Evolutionary conservation across 2,888 invertebrate genomes (phyloP), one percentile per base, ranked within the genome.

Genomic region (Tethea ocularis): DNA sequence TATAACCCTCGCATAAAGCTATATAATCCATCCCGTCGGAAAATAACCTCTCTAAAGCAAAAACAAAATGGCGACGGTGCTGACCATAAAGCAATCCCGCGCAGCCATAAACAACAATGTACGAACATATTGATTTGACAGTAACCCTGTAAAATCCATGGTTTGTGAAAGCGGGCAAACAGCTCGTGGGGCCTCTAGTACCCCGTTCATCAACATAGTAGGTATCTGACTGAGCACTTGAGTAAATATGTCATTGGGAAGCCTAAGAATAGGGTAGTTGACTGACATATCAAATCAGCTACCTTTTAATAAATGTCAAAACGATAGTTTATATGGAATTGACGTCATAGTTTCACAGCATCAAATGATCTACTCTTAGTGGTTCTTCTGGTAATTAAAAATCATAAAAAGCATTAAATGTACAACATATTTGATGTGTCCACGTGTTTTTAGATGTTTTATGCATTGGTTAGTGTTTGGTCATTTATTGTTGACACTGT

Each of bases 51-150:
- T 61, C 61, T 68, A 70, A 73, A 73, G 74, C 72, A 75, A 36
- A 58, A 59, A 59, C 70, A 80, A 80, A 67, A 78, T 80, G 79
- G 74, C 76, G 66, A 69, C 70, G 66, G 64, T 46, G 20, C 46
- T 46, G 76, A 69, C 66, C 74, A 72, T 75, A 76, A 80, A 83
- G 60, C 74, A 75, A 78, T 78, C 76, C 75, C 70, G 69, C 70
- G 61, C 67, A 64, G 65, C 68, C 64, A 77, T 86, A 85, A 86
- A 85, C 84, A 81, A 87, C 86, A 84, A 84, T 81, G 83, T 85
- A 83, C 72, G 75, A 71, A 71, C 67, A 68, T 80, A 83, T 82
- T 82, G 83, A 86, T 83, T 84, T 82, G 77, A 82, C 80, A 81
- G 80, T 81, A 80, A 79, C 77, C 71, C 77, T 76, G 76, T 75